Evolutionary conservation across 2,888 invertebrate genomes (phyloP).

Genomic region (Eledone cirrhosa): DNA sequence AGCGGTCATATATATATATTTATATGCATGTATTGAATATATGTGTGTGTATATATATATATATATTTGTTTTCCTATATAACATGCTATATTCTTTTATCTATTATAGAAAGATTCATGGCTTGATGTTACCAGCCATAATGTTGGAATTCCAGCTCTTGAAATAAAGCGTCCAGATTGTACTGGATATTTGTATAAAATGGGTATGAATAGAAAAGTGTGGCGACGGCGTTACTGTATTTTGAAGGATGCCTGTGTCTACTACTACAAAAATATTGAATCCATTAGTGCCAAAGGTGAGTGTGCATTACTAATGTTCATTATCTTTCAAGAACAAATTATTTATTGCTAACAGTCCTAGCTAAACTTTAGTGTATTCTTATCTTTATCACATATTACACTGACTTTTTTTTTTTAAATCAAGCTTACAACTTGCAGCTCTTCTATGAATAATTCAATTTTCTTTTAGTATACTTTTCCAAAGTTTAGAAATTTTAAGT

Average conservation of each 20-base stretch:
- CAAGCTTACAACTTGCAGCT: background rate
- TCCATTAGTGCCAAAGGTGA: constrained; percentile 88
- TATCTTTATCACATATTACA: background rate
- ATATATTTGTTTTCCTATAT: background rate
- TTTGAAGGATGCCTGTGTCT: constrained; percentile 92
- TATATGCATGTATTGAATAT: background rate
- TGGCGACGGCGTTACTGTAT: constrained; percentile 95
- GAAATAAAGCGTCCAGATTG: constrained; percentile 87
- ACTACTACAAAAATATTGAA: constrained; percentile 89
- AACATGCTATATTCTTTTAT: background rate
- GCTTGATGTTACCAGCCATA: constrained; percentile 80
- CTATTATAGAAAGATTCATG: constrained; percentile 74
- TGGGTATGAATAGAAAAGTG: constrained; percentile 76
- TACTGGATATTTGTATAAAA: constrained; percentile 89
- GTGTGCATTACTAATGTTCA: constrained; percentile 32
- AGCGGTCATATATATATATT: constrained; percentile 16
- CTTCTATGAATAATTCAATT: background rate
- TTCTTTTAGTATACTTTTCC: background rate
- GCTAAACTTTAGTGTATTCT: background rate
- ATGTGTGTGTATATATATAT: background rate
- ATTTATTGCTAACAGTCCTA: background rate
- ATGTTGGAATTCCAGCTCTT: constrained; percentile 79
- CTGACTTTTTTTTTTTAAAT: background rate
- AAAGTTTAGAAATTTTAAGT: too few relatives aligned
- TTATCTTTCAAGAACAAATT: background rate